A percentile compares a stretch with the other conserved stretches of the same genome.
Evolutionary conservation across 2,113 vertebrate species (phyloP).

Genomic region (Aviceda subcristata): DNA sequence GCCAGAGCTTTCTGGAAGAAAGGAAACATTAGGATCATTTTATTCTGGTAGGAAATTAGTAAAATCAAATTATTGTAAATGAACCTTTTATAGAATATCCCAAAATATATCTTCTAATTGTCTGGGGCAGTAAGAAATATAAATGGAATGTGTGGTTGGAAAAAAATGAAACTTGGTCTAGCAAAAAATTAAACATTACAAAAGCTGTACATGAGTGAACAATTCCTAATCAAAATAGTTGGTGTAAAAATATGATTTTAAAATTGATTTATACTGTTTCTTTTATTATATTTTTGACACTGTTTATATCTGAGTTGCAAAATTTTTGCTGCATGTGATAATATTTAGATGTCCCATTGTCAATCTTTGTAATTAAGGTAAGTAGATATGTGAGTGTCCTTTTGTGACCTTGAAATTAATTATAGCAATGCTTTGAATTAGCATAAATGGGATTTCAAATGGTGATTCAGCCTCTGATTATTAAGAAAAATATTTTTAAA

Average conservation of each 20-base stretch:
- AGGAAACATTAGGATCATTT: constrained; percentile 90
- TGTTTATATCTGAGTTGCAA: background rate
- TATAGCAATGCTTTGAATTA: background rate
- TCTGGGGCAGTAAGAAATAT: background rate
- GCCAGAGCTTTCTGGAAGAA: constrained; percentile 94
- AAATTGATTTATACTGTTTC: background rate
- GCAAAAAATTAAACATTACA: background rate
- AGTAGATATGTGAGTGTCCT: background rate
- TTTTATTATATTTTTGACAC: background rate
- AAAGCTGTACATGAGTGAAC: background rate
- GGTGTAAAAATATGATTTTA: background rate
- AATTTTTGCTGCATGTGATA: background rate
- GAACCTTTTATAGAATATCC: background rate
- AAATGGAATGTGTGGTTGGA: background rate
- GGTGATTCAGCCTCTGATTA: background rate
- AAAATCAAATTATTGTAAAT: background rate
- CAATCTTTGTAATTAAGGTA: background rate
- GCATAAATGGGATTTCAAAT: background rate
- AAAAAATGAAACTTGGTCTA: background rate
- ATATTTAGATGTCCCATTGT: background rate
- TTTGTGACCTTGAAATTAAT: background rate
- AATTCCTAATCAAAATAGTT: background rate
- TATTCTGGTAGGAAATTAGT: constrained; percentile 87
- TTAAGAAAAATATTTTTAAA: background rate
- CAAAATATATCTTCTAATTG: background rate